Base-by-base conservation (phyloP, 1,140 invertebrate species). In the Coelopa frigida region DNA sequence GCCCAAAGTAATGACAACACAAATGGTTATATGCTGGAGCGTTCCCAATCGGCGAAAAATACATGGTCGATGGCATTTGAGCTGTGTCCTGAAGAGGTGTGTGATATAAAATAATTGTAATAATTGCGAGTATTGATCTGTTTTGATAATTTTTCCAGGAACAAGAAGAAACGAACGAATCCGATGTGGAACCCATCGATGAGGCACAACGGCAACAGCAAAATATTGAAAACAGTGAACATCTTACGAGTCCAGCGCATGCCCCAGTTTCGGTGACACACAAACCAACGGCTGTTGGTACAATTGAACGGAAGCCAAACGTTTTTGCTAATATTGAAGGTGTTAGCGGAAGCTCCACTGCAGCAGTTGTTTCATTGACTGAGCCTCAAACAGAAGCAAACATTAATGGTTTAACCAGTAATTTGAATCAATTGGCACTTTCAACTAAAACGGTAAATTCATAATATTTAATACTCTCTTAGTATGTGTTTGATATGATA, bases 1-100 rank as follows among this genome's bases (percentile, higher is more conserved):
- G 84, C 89, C 2, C 86, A 88, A 56, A 95, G 90, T 10, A 97
- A 97, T 71, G 94, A 97, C 67, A 90, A 88, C 14, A 87, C 90
- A 7, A 95, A 92, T 70, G 91, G 93, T 39, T 98, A 95, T 63
- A 94, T 91, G 72, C 71, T 98, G 32, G 93, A 97, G 67, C 77
- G 94, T 44, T 95, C 91, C 44, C 90, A 90, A 56, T 94, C 90
- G 53, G 94, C 94, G 0, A 81, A 88, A 44, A 86, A 91, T 60
- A 94, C 88, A 0, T 74, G 96, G 29, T 85, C 92, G 51, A 81
- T 84, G 62, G 89, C 90, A 3, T 79, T 79, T 44, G 86, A 89
- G 62, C 71, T 93, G 3, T 86, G 85, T 58, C 85, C 87, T 5
- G 85, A 89, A 53, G 83, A 85, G 55, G 85, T 87, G 65, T 71